These are phyloP conservation scores for Pachycephala philippinensis DNA, from an alignment of 2,113 vertebrate genomes.

Conservation along the genomic window DNA sequence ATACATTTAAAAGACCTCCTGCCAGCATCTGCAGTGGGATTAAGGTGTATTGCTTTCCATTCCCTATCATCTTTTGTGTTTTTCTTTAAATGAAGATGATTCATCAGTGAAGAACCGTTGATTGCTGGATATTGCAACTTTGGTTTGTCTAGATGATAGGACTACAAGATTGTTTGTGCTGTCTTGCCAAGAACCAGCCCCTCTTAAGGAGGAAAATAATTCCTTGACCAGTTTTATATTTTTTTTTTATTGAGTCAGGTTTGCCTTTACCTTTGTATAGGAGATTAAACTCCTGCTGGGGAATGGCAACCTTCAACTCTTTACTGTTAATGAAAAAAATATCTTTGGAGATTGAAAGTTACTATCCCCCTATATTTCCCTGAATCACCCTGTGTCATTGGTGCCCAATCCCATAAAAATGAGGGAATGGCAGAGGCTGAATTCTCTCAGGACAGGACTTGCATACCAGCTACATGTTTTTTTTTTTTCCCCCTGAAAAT, in stretches of 20 bases:
- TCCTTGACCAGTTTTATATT: not conserved
- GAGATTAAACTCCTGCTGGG: not conserved
- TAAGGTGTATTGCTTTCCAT: not conserved
- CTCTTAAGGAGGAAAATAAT: not conserved
- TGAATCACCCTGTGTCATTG: not conserved
- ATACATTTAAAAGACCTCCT: not conserved
- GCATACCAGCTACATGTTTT: not conserved
- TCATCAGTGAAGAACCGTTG: not conserved
- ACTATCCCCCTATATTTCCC: not conserved
- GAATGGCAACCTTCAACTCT: not conserved
- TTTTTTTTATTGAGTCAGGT: not conserved
- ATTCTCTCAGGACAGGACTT: not conserved
- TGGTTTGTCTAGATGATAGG: not conserved
- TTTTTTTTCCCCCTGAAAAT: not conserved
- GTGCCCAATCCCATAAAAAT: not conserved
- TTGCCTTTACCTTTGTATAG: not conserved
- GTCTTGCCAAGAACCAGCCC: not conserved
- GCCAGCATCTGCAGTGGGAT: not conserved
- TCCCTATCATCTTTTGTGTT: not conserved
- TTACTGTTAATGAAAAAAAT: not conserved
- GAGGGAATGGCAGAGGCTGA: not conserved
- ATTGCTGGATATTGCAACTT: not conserved
- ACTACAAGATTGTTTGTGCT: accelerated
- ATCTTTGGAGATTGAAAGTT: not conserved
- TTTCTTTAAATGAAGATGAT: not conserved